A percentile compares a stretch with the other conserved stretches of the same genome.
These are phyloP conservation scores for Notospermus geniculatus DNA, from an alignment of 1,140 invertebrate genomes.

Conservation along the genomic window DNA sequence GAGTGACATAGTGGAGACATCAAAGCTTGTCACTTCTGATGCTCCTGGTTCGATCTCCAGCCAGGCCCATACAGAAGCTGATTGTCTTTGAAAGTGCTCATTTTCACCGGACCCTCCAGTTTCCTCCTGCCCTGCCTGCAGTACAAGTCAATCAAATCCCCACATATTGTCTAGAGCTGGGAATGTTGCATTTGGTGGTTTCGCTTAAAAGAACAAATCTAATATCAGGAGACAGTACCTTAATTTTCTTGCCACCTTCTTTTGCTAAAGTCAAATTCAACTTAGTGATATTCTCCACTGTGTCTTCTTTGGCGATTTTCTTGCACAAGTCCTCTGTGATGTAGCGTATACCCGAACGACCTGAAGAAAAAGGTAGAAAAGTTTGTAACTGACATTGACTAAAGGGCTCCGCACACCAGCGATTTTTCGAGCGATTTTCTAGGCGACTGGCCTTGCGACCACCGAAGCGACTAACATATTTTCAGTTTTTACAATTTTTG, in stretches of 20 bases:
- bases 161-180: too few species aligned
- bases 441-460: too few species aligned
- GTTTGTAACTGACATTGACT: too few species aligned
- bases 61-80: background rate
- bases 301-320: conserved; percentile 47
- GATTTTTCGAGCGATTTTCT: too few species aligned
- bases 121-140: background rate
- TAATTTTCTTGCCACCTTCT: conserved; percentile 51
- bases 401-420: too few species aligned
- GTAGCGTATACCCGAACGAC: conserved; percentile 41
- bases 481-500: too few species aligned
- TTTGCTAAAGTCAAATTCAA: conserved; percentile 48
- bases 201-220: too few species aligned
- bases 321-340: conserved; percentile 51
- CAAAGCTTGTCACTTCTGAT: too few species aligned
- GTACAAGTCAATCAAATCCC: background rate
- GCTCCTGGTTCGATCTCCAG: background rate
- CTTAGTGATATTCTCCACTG: conserved; percentile 41
- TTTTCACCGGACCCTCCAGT: background rate
- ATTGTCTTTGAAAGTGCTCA: background rate
- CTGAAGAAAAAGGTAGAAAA: too few species aligned
- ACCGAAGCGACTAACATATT: too few species aligned
- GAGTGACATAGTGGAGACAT: too few species aligned
- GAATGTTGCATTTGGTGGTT: too few species aligned
- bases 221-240: conserved; percentile 29